phyloP scores from a whole-genome alignment of 2,888 invertebrate genomes.

The Cerceris rybyensis region DNA sequence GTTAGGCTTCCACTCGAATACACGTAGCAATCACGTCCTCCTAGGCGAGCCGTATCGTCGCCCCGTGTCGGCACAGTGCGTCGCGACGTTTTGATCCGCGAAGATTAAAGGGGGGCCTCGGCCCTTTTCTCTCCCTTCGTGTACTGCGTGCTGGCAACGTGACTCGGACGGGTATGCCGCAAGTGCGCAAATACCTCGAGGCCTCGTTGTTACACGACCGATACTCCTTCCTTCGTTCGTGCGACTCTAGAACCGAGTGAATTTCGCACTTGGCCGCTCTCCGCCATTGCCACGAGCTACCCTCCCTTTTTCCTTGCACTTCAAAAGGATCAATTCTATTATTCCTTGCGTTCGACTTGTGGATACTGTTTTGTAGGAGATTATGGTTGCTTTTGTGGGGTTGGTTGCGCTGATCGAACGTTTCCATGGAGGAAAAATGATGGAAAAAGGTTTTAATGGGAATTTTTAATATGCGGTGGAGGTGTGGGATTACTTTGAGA shows the following conservation, averaged over 20 bases:
- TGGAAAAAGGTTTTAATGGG: no score
- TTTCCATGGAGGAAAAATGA: no score
- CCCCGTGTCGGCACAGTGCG: constrained; percentile 38
- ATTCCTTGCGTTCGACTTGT: no score
- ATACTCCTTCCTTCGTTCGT: neutral
- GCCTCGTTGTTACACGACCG: constrained; percentile 33
- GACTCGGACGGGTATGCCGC: constrained; percentile 54
- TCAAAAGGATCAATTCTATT: no score
- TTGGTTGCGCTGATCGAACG: no score
- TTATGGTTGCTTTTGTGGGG: no score
- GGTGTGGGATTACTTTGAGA: no score
- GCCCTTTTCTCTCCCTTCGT: constrained; percentile 59
- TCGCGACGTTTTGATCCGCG: constrained; percentile 78
- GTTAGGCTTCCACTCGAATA: constrained; percentile 79
- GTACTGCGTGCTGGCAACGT: constrained; percentile 44
- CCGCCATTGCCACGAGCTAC: no score
- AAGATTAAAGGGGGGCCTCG: constrained; percentile 79
- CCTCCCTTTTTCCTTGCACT: no score
- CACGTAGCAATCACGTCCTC: constrained; percentile 79
- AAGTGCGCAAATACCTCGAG: constrained; percentile 71
- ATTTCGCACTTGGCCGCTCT: no score
- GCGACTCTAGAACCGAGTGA: neutral
- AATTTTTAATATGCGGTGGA: no score
- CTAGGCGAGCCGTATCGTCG: constrained; percentile 51
- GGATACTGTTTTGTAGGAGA: no score